Conservation (phyloP, 2,888 invertebrate species). For the Temnothorax rugatulus region DNA sequence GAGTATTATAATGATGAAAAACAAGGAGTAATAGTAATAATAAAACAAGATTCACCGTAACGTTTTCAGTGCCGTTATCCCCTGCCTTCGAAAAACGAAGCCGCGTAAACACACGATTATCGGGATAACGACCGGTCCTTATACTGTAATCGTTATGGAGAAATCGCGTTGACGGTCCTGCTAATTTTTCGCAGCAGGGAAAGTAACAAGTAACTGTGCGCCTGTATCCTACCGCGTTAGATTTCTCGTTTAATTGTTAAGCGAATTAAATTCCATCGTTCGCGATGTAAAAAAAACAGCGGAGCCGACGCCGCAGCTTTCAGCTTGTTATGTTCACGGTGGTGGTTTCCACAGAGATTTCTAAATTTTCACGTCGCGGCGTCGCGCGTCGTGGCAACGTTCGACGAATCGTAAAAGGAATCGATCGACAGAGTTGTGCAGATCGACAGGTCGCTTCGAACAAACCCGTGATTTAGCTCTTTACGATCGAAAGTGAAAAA, state of each 20-base stretch:
- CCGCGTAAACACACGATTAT: slow-evolving; percentile 6
- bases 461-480: slow-evolving; percentile 19
- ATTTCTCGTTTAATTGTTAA: slow-evolving; percentile 55
- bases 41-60: neutral
- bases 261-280: slow-evolving; percentile 23
- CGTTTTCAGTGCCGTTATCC: neutral
- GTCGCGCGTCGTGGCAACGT: neutral
- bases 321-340: slow-evolving; percentile 42
- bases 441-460: neutral
- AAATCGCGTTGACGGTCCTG: slow-evolving; percentile 43
- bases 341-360: slow-evolving; percentile 63
- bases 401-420: slow-evolving; percentile 47
- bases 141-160: slow-evolving; percentile 16
- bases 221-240: slow-evolving; percentile 24
- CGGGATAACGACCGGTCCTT: neutral
- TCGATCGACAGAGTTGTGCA: neutral
- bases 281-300: slow-evolving; percentile 23
- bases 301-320: slow-evolving; percentile 23
- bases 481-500: slow-evolving; percentile 67
- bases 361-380: slow-evolving; percentile 61
- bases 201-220: slow-evolving; percentile 11
- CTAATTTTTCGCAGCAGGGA: slow-evolving; percentile 38
- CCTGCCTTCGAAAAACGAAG: neutral
- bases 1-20: neutral
- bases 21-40: neutral